Base-by-base conservation (phyloP, 1,140 invertebrate genomes). In the Neodiprion lecontei region DNA sequence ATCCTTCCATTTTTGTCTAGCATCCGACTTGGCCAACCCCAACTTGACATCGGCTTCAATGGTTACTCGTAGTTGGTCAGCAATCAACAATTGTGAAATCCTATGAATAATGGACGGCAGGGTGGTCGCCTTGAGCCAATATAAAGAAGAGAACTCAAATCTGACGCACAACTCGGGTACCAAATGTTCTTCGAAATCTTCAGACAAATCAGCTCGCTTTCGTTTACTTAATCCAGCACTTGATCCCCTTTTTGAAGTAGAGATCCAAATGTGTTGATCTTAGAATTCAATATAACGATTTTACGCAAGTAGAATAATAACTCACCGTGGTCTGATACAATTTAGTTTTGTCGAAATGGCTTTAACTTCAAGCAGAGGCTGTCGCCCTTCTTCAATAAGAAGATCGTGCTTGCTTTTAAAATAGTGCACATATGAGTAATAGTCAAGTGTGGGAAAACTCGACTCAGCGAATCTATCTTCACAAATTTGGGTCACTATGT, bases 331-430 rank as follows among this genome's bases (percentile, higher is more conserved):
- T 47, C 91, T 92, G 11, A 95, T 90, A 71, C 92, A 93, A 88
- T 97, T 96, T 1, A 96, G 85, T 75, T 94, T 90, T 7, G 90
- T 91, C 0, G 96, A 95, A 8, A 97, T 92, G 67, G 94, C 91
- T 85, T 96, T 95, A 0, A 99, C 98, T 89, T 98, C 96, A 0
- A 99, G 82, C 72, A 99, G 84, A 11, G 95, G 95, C 83, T 98
- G 96, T 1, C 90, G 86, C 14, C 86, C 79, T 81, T 97, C 93
- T 47, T 92, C 87, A 49, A 98, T 92, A 3, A 83, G 81, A 1
- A 94, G 83, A 12, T 92, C 86, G 86, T 99, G 98, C 83, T 97
- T 98, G 14, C 89, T 88, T 2, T 89, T 83, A 82, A 95, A 99
- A 82, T 99, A 99, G 40, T 95, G 89, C 10, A 90, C 89, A 83